These are phyloP conservation scores for Ophion ellenae DNA, from an alignment of 2,888 invertebrate species.

Conservation along the genomic window DNA sequence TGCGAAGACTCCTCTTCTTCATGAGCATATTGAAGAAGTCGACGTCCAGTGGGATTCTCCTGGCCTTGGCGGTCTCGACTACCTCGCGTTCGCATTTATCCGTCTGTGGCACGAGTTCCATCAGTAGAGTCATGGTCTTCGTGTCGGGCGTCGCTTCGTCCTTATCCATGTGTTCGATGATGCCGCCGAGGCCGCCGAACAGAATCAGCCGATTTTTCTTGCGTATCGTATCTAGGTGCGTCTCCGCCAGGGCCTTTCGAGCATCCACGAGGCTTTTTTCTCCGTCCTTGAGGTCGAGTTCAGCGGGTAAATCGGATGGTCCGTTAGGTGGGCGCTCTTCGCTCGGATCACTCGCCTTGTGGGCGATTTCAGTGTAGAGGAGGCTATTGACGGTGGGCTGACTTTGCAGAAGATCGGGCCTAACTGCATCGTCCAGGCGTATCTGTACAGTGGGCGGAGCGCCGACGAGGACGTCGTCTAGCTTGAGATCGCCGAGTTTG, in stretches of 20 bases:
- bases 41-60: slow-evolving; percentile 88
- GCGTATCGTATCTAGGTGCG: slow-evolving; percentile 70
- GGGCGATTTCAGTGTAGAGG: slow-evolving; percentile 86
- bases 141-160: slow-evolving; percentile 89
- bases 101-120: slow-evolving; percentile 89
- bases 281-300: background rate
- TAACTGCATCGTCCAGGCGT: slow-evolving; percentile 74
- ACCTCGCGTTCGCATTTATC: slow-evolving; percentile 88
- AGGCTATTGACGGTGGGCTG: slow-evolving; percentile 74
- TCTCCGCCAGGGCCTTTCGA: background rate
- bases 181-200: slow-evolving; percentile 91
- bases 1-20: slow-evolving; percentile 90
- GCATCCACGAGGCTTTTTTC: slow-evolving; percentile 8
- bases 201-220: slow-evolving; percentile 89
- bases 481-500: slow-evolving; percentile 87
- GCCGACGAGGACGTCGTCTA: slow-evolving; percentile 70
- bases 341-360: slow-evolving; percentile 61
- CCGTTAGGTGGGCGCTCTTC: background rate
- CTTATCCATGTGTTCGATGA: slow-evolving; percentile 90
- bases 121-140: slow-evolving; percentile 91
- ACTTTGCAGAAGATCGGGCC: slow-evolving; percentile 88
- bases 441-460: slow-evolving; percentile 54
- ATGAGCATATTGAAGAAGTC: slow-evolving; percentile 95
- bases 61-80: slow-evolving; percentile 86
- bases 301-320: slow-evolving; percentile 34